These are phyloP conservation scores for Pelvicachromis taeniatus DNA, from an alignment of 2,113 vertebrate genomes.

Conservation along the genomic window DNA sequence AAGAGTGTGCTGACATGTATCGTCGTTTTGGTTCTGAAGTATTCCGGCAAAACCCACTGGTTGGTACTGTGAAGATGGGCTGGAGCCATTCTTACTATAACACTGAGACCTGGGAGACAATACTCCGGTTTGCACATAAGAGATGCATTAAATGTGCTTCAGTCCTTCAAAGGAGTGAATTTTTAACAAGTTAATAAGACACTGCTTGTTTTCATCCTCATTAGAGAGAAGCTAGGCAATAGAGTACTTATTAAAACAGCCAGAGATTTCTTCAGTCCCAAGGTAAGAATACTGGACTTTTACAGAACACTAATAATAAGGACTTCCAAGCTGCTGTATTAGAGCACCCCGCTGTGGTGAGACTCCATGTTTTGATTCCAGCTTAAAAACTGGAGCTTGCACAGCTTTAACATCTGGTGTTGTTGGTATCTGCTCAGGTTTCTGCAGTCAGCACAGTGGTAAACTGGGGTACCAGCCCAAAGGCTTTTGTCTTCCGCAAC, in stretches of 20 bases:
- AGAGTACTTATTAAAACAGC: conserved; percentile 67
- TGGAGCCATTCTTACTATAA: conserved; percentile 76
- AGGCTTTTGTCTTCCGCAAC: conserved; percentile 75
- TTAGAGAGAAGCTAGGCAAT: conserved; percentile 67
- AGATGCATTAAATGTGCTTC: neutral
- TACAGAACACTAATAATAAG: neutral
- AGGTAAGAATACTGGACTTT: conserved; percentile 45
- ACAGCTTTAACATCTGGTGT: neutral
- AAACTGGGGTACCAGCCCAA: conserved; percentile 73
- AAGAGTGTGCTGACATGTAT: conserved; percentile 74
- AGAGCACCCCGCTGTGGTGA: neutral
- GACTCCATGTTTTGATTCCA: neutral
- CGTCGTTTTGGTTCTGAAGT: conserved; percentile 70
- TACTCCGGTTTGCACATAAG: conserved; percentile 54
- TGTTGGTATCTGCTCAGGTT: conserved; percentile 48
- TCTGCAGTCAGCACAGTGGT: conserved; percentile 76
- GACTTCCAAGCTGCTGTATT: neutral
- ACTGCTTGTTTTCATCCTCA: neutral
- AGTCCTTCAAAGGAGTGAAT: neutral
- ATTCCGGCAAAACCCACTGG: conserved; percentile 71
- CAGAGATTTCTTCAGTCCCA: conserved; percentile 62
- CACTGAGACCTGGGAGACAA: conserved; percentile 72
- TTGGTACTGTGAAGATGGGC: conserved; percentile 75
- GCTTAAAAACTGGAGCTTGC: neutral
- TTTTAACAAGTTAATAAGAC: neutral